Base-by-base conservation (phyloP, 2,888 invertebrate species). In the Ferdinandea cuprea region DNA sequence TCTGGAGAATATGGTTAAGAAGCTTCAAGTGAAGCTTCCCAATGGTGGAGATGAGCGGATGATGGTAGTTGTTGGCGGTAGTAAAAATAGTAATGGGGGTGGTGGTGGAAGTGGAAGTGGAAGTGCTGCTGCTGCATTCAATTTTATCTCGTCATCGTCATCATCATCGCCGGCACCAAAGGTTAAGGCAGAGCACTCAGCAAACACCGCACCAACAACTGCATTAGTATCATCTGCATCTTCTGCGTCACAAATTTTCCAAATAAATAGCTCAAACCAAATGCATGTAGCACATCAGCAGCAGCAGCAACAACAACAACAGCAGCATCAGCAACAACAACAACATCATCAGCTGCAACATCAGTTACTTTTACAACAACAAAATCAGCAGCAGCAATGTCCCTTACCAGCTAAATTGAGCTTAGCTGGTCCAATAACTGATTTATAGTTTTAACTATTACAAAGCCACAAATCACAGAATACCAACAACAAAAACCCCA, bases 1-100 rank as follows among this genome's bases (percentile, higher is more conserved):
- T 88, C 89, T 91, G 87, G 91, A 91, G 88, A 89, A 89, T 87
- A 89, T 91, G 89, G 90, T 91, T 87, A 90, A 89, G 87, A 89
- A 87, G 87, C 88, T 90, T 85, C 89, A 87, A 86, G 85, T 87
- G 77, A 87, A 89, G 76, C 76, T 84, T 37, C 86, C 86, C 59
- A 87, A 87, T 74, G 85, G 86, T 86, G 85, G 85, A 48, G 86
- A 86, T 85, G 86, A 85, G 72, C 81, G 58, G 72, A 86, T 68
- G 52, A 71, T 32, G 56, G 56, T 52, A 46, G 63, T 56, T 56
- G 59, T 46, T 65, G 63, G 56, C 80, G 73, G 81, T 61, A 84
- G 80, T 73, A 86, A 74, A 85, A 74, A 65, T 69, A 58, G 54
- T 83, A 78, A 19, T 19, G 21, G 56, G 48, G 63, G 78, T 86